Evolutionary conservation across 2,888 invertebrate species (phyloP).

Genomic region (Cryptus viduatorius): DNA sequence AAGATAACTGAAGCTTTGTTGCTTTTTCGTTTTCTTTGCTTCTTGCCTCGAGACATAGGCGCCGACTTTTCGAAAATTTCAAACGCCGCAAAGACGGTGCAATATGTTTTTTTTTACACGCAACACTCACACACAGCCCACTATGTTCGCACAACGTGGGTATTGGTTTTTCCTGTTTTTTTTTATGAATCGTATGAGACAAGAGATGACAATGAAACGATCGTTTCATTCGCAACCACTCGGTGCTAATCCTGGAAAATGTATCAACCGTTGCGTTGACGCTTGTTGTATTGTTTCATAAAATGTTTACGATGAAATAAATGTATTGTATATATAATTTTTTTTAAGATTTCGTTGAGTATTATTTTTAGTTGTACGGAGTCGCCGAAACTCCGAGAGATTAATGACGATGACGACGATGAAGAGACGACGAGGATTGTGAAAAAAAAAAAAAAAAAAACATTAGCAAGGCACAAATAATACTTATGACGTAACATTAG

Average conservation of each 20-base stretch:
- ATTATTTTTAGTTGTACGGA: constrained; percentile 15
- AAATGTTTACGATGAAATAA: not conserved
- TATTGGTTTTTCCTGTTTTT: constrained; percentile 16
- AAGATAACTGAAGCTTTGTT: constrained; percentile 28
- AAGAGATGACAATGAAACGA: constrained; percentile 47
- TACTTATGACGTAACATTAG: constrained; percentile 54
- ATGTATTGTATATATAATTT: not conserved
- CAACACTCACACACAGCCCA: constrained; percentile 45
- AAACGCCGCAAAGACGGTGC: constrained; percentile 29
- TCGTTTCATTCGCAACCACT: constrained; percentile 26
- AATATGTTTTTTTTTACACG: constrained; percentile 26
- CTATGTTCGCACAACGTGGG: constrained; percentile 36
- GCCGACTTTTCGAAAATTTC: constrained; percentile 70
- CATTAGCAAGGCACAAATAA: constrained; percentile 63
- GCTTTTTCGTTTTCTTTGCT: constrained; percentile 37
- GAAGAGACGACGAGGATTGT: constrained; percentile 30
- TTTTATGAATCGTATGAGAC: constrained; percentile 47
- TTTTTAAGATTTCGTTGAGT: constrained; percentile 4
- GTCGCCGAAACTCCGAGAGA: constrained; percentile 20
- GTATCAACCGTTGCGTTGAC: not conserved
- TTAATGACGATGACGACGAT: constrained; percentile 20
- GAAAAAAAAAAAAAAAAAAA: constrained; percentile 46
- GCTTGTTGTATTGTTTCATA: not conserved
- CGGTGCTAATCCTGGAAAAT: constrained; percentile 30
- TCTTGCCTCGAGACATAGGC: constrained; percentile 69